Percentiles rank a stretch among this genome's conserved stretches.
Conservation (phyloP, 1,140 invertebrate genomes). For the Eumaeus atala region DNA sequence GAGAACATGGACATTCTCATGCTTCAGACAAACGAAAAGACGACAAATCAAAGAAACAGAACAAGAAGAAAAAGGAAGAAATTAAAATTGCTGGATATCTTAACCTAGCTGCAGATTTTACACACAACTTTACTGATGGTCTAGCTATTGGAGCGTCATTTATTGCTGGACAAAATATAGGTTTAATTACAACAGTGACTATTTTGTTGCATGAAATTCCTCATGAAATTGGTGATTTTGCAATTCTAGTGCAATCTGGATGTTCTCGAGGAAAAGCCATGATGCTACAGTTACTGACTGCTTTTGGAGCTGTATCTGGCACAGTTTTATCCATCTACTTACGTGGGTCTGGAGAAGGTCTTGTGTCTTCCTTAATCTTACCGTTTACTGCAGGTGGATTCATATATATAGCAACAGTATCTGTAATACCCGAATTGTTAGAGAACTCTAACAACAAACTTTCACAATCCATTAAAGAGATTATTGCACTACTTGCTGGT, state of each 20-base stretch:
- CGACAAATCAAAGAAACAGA: constrained; percentile 59
- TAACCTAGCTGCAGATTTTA: constrained; percentile 95
- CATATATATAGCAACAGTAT: constrained; percentile 98
- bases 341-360: constrained; percentile 81
- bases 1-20: constrained; percentile 79
- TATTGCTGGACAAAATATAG: constrained; percentile 88
- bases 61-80: constrained; percentile 74
- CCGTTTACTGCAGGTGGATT: constrained; percentile 98
- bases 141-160: constrained; percentile 97
- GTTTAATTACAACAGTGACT: constrained; percentile 92
- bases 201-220: constrained; percentile 97
- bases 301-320: constrained; percentile 93
- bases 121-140: constrained; percentile 98
- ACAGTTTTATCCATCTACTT: constrained; percentile 90
- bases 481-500: constrained; percentile 86
- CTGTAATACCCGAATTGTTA: constrained; percentile 95
- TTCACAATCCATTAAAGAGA: constrained; percentile 90
- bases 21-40: constrained; percentile 64
- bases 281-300: constrained; percentile 92
- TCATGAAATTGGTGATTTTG: constrained; percentile 99
- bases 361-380: constrained; percentile 89
- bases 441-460: constrained; percentile 84
- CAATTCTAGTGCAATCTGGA: constrained; percentile 95
- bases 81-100: constrained; percentile 95
- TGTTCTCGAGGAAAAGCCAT: constrained; percentile 94